Base-by-base conservation (phyloP, 2,888 invertebrate genomes). In the Oscheius myriophilus region DNA sequence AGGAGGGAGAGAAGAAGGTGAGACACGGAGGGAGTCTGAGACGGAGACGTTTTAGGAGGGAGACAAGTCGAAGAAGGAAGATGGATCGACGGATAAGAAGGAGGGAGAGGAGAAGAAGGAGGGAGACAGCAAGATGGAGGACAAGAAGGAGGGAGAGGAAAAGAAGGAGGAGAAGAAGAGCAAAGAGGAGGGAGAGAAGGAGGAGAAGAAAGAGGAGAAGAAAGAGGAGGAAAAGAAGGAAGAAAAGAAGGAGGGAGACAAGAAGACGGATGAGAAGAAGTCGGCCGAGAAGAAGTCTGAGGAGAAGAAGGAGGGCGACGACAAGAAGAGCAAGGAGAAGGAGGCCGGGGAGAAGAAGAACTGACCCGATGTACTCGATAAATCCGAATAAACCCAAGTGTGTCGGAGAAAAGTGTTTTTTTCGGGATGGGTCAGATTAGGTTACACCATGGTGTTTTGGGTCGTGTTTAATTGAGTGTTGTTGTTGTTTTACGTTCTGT, bases 21-120 rank as follows among this genome's bases (percentile, higher is more conserved):
- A 11, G 51, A 25, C 3, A n/a, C 26, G 52, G n/a, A 42, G 16
- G 46, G 41, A 33, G 4, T 6, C 4, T 6, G 3, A 33, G 3
- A 33, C 33, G 9, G 33, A 33, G 33, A 33, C 3, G 33, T 6
- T 33, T 33, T 9, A 49, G 49, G 21, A 49, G 49, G 49, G 49
- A n/a, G 49, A 49, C 3, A 49, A 49, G 49, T 18, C n/a, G 21
- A 49, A 49, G n/a, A 49, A 49, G n/a, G 21, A 49, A 11, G 49
- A 2, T 18, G n/a, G 4, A 2, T n/a, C 49, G 9, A 49, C 3
- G 49, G 49, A 49, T 49, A 21, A n/a, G 49, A 49, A 49, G 49
- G 49, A 49, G 3, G 21, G 21, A 49, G 21, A 49, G 4, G 49
- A 18, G 21, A 49, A 21, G 49, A 21, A n/a, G 49, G 18, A 21